Percentiles rank a stretch among this genome's conserved stretches.
These are phyloP conservation scores for Mythimna albipuncta DNA, from an alignment of 2,888 invertebrate genomes.

Conservation along the genomic window DNA sequence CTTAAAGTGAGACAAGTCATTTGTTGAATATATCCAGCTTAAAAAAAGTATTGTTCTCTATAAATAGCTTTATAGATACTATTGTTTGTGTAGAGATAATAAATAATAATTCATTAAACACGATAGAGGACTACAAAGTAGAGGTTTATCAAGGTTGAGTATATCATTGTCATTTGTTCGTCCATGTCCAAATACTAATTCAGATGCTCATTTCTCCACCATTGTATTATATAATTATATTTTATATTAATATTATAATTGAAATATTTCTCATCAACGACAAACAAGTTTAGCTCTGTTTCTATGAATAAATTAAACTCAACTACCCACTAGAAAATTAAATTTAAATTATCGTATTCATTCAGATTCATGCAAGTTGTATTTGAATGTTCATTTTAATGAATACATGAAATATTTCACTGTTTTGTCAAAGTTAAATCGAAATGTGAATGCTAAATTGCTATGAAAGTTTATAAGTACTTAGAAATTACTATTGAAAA, in stretches of 20 bases:
- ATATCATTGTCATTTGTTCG: not conserved
- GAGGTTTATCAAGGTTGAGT: no score
- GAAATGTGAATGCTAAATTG: not conserved
- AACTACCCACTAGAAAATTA: not conserved
- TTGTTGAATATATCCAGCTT: no score
- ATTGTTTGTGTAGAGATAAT: no score
- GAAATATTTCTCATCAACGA: constrained; percentile 4
- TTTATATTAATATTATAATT: not conserved
- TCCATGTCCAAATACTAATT: not conserved
- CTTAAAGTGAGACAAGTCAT: no score
- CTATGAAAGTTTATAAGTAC: not conserved
- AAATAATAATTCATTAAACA: no score
- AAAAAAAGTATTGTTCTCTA: no score
- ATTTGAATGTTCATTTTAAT: constrained; percentile 25
- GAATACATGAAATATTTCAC: not conserved
- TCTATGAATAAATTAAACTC: constrained; percentile 4
- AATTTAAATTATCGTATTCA: constrained; percentile 9
- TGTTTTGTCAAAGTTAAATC: not conserved
- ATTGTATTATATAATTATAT: not conserved
- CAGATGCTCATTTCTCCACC: not conserved
- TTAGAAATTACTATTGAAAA: not conserved
- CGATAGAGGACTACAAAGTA: no score
- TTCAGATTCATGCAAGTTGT: not conserved
- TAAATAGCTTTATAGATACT: no score
- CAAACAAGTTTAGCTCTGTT: not conserved